A percentile compares a stretch with the other conserved stretches of the same genome.
Evolutionary conservation across 2,888 invertebrate genomes (phyloP).

Genomic region (Ceriagrion tenellum): DNA sequence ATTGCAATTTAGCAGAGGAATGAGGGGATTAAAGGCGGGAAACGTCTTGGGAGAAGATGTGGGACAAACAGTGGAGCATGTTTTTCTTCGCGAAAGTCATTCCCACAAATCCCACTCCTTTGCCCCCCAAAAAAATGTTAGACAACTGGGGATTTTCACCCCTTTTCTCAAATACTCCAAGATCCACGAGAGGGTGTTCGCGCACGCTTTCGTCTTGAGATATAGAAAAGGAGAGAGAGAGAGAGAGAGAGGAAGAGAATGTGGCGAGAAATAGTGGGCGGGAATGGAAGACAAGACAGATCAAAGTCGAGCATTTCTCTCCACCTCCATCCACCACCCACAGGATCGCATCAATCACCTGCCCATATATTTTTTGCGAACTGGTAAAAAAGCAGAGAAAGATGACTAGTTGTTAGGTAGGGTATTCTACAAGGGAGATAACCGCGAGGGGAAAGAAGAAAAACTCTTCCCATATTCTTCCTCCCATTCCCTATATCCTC

Average conservation of each 20-base stretch:
- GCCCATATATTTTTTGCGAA: constrained; percentile 51
- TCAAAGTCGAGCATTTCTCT: constrained; percentile 46
- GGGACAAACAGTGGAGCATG: constrained; percentile 33
- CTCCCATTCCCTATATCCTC: background rate
- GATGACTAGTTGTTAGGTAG: constrained; percentile 66
- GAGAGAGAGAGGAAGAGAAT: background rate
- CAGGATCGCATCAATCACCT: constrained; percentile 53
- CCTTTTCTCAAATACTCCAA: constrained; percentile 39
- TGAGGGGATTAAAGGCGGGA: constrained; percentile 39
- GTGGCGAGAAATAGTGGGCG: background rate
- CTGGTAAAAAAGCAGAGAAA: constrained; percentile 62
- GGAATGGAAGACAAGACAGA: constrained; percentile 28
- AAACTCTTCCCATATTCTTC: constrained; percentile 37
- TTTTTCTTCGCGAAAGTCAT: constrained; percentile 43
- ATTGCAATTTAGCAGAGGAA: constrained; percentile 56
- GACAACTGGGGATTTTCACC: constrained; percentile 41
- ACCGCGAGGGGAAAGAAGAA: constrained; percentile 42
- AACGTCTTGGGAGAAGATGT: background rate
- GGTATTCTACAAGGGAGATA: constrained; percentile 66
- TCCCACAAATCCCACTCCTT: constrained; percentile 24
- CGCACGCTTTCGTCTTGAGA: background rate
- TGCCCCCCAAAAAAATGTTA: background rate
- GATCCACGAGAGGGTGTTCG: background rate
- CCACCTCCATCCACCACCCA: background rate
- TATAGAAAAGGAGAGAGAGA: background rate